Evolutionary conservation across 2,888 invertebrate species (phyloP), one percentile per base, ranked within the genome.

Genomic region (Meteorus colon): DNA sequence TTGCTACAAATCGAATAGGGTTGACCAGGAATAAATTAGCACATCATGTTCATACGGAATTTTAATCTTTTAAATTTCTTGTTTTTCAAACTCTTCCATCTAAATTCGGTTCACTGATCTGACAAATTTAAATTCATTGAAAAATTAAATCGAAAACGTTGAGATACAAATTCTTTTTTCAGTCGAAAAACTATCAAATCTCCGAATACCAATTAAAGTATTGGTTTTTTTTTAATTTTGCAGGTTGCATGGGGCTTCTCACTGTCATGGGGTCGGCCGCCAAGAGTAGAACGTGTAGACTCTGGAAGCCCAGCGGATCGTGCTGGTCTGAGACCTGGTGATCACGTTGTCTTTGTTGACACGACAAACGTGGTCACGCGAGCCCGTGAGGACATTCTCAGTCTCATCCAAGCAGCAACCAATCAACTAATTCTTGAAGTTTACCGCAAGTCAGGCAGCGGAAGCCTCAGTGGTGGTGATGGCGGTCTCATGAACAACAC

Each of bases 181-280:
- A 19, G 55, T 4, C 0, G n/a, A 73, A 66, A 63, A 41, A 24
- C 12, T 41, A 41, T 41, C 41, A 41, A 41, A 12, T 41, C 12
- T 0, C 2, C 0, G 12, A 41, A 41, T n/a, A 51, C 63, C 12
- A 59, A 68, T 34, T 29, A 48, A 74, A 48, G 37, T 37, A 59
- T 51, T 31, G 14, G 14, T 68, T 66, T 77, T n/a, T 24, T 24
- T 19, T 14, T 31, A 14, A 45, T 31, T 24, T 81, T 81, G 10
- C 81, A 89, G 88, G 78, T 88, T 34, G 84, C 89, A 81, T 89
- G 89, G 89, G 96, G 96, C 19, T 96, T 96, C 90, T 96, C 96
- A 5, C 94, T 96, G 72, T 96, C 96, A 0, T 96, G 96, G 96
- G 96, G 96, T 6, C 93, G 95, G 85, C 96, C 96, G 0, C 96